Evolutionary conservation across 1,140 invertebrate genomes (phyloP).

Genomic region (Lepeophtheirus salmonis): DNA sequence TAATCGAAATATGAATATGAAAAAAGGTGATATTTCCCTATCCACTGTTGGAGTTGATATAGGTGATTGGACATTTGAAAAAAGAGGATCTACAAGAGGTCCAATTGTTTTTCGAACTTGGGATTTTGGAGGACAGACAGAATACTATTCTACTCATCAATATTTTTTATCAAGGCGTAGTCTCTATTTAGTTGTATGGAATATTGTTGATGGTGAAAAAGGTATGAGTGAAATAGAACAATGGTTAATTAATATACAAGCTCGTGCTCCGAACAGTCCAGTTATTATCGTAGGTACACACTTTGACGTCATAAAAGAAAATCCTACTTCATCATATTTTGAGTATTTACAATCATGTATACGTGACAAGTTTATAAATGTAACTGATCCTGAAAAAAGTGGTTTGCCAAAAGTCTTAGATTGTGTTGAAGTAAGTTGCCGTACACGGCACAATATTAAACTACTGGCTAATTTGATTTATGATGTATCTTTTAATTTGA

Average conservation of each 20-base stretch:
- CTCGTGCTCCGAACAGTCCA: constrained; percentile 75
- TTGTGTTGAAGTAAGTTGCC: constrained; percentile 72
- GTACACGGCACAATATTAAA: constrained; percentile 73
- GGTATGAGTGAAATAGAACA: constrained; percentile 75
- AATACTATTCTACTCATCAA: constrained; percentile 93
- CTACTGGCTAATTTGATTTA: constrained; percentile 80
- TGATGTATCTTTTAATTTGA: constrained; percentile 72
- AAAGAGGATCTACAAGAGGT: constrained; percentile 55
- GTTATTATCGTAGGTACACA: constrained; percentile 87
- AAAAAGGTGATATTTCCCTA: constrained; percentile 56
- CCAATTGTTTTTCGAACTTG: constrained; percentile 90
- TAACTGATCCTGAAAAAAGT: constrained; percentile 85
- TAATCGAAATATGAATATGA: constrained; percentile 54
- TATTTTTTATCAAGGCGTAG: constrained; percentile 92
- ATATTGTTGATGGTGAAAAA: constrained; percentile 71
- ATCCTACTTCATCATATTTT: constrained; percentile 45
- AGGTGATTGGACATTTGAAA: constrained; percentile 79
- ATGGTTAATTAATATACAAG: constrained; percentile 83
- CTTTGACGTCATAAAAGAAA: constrained; percentile 64
- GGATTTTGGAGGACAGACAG: constrained; percentile 96
- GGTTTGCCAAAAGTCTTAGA: constrained; percentile 81
- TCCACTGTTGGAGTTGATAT: constrained; percentile 95
- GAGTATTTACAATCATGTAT: constrained; percentile 74
- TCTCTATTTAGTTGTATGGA: constrained; percentile 87
- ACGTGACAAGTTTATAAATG: constrained; percentile 54